Conservation (phyloP, 2,113 vertebrate species). For the Mastomys coucha region DNA sequence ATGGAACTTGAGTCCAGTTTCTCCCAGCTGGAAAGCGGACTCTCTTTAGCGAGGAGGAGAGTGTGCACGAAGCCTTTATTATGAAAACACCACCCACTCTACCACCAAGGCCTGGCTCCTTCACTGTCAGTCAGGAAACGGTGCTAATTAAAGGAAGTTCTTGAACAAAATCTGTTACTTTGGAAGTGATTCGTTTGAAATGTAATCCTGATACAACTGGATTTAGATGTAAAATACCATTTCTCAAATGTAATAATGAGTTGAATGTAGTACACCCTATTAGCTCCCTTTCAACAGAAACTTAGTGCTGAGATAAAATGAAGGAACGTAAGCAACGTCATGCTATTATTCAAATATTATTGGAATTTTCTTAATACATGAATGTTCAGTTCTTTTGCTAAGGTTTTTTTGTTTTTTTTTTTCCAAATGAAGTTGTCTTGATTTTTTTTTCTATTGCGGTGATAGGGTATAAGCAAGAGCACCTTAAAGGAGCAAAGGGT, state of each 20-base stretch:
- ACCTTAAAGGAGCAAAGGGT: neutral
- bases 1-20: neutral
- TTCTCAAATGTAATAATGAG: slow-evolving; percentile 21
- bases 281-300: neutral
- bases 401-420: no score
- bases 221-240: neutral
- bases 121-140: neutral
- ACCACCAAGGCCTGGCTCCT: neutral
- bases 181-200: slow-evolving; percentile 35
- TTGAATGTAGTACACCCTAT: neutral
- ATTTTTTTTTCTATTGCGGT: neutral
- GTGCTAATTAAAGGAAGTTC: neutral
- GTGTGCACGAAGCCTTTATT: neutral
- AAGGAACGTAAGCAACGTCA: neutral
- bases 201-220: neutral
- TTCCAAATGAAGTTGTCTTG: neutral
- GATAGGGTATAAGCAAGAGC: neutral
- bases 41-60: slow-evolving; percentile 19
- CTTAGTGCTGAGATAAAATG: slow-evolving; percentile 33
- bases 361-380: slow-evolving; percentile 27
- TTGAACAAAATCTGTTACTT: slow-evolving; percentile 8
- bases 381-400: neutral
- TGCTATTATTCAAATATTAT: neutral
- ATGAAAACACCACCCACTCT: slow-evolving; percentile 27
- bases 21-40: neutral